phyloP scores from a whole-genome alignment of 2,888 invertebrate species.

The Conchocele bisecta region DNA sequence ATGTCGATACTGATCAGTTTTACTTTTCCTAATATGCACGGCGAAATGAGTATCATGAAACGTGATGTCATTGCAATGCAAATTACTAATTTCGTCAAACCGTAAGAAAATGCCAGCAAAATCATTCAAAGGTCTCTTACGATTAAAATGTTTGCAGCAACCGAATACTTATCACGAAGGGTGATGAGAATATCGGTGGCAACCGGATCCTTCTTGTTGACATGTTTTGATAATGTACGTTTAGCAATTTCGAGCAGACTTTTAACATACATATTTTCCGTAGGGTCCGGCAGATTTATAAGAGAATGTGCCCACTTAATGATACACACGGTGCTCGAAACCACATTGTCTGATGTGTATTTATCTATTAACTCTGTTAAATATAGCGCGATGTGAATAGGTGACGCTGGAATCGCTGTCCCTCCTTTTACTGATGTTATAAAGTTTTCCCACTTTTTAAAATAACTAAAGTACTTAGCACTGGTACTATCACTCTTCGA shows the following conservation, averaged over 20 bases:
- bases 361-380: slow-evolving; percentile 40
- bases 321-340: slow-evolving; percentile 23
- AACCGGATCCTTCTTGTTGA: slow-evolving; percentile 42
- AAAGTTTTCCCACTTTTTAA: slow-evolving; percentile 28
- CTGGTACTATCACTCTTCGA: slow-evolving; percentile 38
- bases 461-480: slow-evolving; percentile 29
- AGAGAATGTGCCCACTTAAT: slow-evolving; percentile 39
- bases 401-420: slow-evolving; percentile 35
- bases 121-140: slow-evolving; percentile 43
- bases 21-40: slow-evolving; percentile 40
- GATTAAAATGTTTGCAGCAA: not conserved
- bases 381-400: slow-evolving; percentile 36
- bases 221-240: slow-evolving; percentile 21
- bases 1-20: slow-evolving; percentile 51
- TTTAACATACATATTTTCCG: slow-evolving; percentile 40
- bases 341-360: slow-evolving; percentile 16
- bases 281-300: slow-evolving; percentile 24
- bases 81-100: slow-evolving; percentile 27
- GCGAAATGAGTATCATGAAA: slow-evolving; percentile 29
- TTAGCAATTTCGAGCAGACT: slow-evolving; percentile 42
- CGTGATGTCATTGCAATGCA: slow-evolving; percentile 31
- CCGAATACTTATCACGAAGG: slow-evolving; percentile 25
- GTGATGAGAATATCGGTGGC: slow-evolving; percentile 24
- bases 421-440: slow-evolving; percentile 26
- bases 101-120: slow-evolving; percentile 14